These are phyloP conservation scores for Galago senegalensis DNA, from an alignment of 2,797 vertebrate genomes.

Conservation along the genomic window DNA sequence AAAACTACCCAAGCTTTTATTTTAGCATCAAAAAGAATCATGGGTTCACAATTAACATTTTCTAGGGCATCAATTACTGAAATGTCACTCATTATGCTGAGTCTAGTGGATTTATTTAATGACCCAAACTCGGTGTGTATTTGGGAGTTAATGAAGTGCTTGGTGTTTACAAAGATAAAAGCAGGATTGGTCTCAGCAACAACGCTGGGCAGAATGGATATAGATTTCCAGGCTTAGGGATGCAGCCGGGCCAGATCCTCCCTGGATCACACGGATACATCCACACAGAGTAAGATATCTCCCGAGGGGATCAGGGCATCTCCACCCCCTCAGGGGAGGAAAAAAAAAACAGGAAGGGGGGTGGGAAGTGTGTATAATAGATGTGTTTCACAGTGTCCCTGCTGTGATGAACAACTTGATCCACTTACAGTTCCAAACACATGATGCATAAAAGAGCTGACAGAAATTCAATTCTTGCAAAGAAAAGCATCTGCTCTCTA, in stretches of 20 bases:
- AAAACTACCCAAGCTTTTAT: conserved; percentile 64
- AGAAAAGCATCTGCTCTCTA: conserved; percentile 91
- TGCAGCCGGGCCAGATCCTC: not conserved
- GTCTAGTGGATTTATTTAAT: conserved; percentile 85
- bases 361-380: conserved; percentile 86
- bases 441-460: conserved; percentile 91
- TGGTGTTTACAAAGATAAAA: conserved; percentile 83
- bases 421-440: conserved; percentile 91
- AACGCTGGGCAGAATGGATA: conserved; percentile 76
- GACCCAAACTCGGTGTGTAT: conserved; percentile 78
- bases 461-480: conserved; percentile 90
- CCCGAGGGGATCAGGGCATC: conserved; percentile 76
- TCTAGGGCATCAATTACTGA: conserved; percentile 84
- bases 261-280: conserved; percentile 78
- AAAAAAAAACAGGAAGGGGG: conserved; percentile 55
- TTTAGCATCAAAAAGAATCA: conserved; percentile 75
- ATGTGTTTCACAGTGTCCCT: conserved; percentile 89
- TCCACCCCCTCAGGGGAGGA: conserved; percentile 66
- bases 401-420: conserved; percentile 91
- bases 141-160: conserved; percentile 82
- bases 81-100: conserved; percentile 83
- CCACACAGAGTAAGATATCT: conserved; percentile 75
- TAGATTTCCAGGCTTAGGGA: conserved; percentile 77
- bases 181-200: conserved; percentile 76
- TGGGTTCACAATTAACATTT: conserved; percentile 80